These are phyloP conservation scores for Drosophila colorata DNA, from an alignment of 2,888 invertebrate genomes.

Conservation along the genomic window DNA sequence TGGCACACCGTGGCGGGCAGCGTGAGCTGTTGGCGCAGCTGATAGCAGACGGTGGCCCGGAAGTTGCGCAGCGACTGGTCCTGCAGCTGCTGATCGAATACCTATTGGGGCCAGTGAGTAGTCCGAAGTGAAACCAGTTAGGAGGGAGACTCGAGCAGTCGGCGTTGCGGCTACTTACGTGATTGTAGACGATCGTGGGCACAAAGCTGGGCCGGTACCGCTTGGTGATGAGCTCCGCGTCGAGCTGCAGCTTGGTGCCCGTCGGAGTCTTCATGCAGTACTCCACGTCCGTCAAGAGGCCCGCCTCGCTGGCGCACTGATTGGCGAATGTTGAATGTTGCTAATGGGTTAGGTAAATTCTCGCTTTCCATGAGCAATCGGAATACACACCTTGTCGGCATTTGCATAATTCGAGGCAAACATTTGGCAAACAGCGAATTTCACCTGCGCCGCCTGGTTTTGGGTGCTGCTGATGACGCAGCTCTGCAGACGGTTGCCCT, in stretches of 20 bases:
- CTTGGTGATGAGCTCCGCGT: constrained; percentile 86
- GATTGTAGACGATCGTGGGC: constrained; percentile 86
- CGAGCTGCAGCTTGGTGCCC: constrained; percentile 85
- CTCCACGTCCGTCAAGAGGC: constrained; percentile 83
- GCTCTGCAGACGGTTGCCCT: constrained; percentile 88
- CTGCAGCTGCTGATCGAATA: constrained; percentile 85
- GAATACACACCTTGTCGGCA: constrained; percentile 74
- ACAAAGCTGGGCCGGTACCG: constrained; percentile 85
- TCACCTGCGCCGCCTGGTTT: constrained; percentile 84
- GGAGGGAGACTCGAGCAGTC: not conserved
- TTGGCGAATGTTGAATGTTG: constrained; percentile 12
- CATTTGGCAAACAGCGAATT: constrained; percentile 87
- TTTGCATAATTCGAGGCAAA: constrained; percentile 83
- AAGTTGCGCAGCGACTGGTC: constrained; percentile 85
- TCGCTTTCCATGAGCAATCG: constrained; percentile 10
- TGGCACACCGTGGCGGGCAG: constrained; percentile 55
- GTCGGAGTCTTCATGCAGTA: constrained; percentile 84
- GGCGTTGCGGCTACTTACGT: constrained; percentile 82
- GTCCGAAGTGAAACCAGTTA: constrained; percentile 55
- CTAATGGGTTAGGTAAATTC: constrained; percentile 49
- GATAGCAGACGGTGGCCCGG: constrained; percentile 84
- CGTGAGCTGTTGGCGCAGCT: constrained; percentile 64
- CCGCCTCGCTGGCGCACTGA: constrained; percentile 85
- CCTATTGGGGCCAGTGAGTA: constrained; percentile 67
- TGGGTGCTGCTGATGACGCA: constrained; percentile 86